These are phyloP conservation scores for Gadopsis marmoratus DNA, from an alignment of 2,797 vertebrate species.

Conservation along the genomic window DNA sequence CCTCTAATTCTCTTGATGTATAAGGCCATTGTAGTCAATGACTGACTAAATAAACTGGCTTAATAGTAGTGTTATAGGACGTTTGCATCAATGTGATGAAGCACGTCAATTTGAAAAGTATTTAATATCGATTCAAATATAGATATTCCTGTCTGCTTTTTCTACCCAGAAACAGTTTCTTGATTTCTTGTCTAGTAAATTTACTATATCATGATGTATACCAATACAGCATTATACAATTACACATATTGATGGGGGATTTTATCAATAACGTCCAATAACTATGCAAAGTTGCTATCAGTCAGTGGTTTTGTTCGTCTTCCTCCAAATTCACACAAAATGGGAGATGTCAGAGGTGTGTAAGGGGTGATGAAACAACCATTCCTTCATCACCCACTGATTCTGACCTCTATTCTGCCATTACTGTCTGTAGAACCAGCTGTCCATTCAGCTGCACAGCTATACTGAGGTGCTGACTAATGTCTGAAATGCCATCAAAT, in stretches of 20 bases:
- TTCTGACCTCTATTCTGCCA: background rate
- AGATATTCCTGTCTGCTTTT: background rate
- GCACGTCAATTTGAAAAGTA: background rate
- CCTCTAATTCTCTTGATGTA: background rate
- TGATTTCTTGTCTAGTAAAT: background rate
- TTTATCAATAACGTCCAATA: background rate
- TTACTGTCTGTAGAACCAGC: background rate
- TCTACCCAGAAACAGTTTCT: background rate
- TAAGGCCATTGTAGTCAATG: background rate
- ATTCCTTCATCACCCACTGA: background rate
- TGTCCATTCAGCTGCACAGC: background rate
- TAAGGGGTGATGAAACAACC: background rate
- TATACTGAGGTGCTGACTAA: background rate
- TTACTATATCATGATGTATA: background rate
- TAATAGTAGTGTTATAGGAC: background rate
- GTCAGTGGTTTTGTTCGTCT: background rate
- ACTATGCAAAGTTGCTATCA: background rate
- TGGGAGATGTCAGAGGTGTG: background rate
- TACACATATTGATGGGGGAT: background rate
- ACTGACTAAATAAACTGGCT: background rate
- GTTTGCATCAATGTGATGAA: background rate
- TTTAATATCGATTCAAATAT: background rate
- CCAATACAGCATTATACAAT: too few species aligned
- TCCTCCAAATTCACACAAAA: background rate
- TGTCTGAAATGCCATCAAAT: conserved; percentile 6